Evolutionary conservation across 2,113 vertebrate species (phyloP), one percentile per base, ranked within the genome.

Genomic region (Corythaixoides concolor): DNA sequence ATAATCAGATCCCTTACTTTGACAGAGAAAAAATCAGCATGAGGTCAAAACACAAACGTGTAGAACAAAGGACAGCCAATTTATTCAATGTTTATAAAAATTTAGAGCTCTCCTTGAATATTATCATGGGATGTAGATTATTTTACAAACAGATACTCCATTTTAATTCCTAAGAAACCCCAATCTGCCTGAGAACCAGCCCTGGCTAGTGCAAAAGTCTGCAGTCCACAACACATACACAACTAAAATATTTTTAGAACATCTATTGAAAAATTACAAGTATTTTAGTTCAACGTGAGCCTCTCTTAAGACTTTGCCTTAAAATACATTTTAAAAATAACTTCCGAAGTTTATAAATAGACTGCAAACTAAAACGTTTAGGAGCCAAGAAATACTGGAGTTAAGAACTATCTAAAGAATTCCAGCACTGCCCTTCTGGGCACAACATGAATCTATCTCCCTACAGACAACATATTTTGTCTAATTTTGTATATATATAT

Each of bases 291-390:
- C 39, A 77, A 93, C 85, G 85, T 50, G 19, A 91, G 30, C n/a
- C 77, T 79, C 78, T 82, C 69, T 66, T 72, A n/a, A 82, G 62
- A 91, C 77, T 75, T 93, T 69, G 91, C 91, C 76, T 88, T 89
- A 59, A 93, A 89, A 92, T 30, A 76, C 16, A 83, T 79, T 55
- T 89, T 93, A 82, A 89, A 92, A 97, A 95, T 96, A 95, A 79
- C 92, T 96, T 96, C 78, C 27, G 35, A 50, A 55, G 47, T 85
- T 69, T 85, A 93, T 91, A 95, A 96, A 93, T 89, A 95, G 89
- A 58, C 55, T 24, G n/a, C 15, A 84, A 95, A 93, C 41, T 69
- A 53, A 93, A 97, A 88, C 18, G 23, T 88, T 90, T 62, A 24
- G 53, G 70, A 93, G 80, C n/a, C 84, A 85, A 95, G 86, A 91